These are phyloP conservation scores for Seriola aureovittata DNA, from an alignment of 2,113 vertebrate genomes.

Conservation along the genomic window DNA sequence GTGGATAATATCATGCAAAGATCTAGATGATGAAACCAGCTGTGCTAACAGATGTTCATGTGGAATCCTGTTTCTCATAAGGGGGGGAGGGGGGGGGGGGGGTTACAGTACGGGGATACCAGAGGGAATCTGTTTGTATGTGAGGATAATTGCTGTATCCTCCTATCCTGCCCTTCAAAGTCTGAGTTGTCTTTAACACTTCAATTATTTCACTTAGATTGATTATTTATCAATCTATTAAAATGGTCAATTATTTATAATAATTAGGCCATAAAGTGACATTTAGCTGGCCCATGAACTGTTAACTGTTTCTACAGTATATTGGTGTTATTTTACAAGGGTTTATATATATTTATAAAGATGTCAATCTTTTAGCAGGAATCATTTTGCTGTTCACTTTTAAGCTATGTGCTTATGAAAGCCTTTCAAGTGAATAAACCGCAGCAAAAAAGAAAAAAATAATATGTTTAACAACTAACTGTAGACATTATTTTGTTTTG, in stretches of 20 bases:
- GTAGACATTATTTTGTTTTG: too few relatives aligned
- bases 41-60: slow-evolving; percentile 79
- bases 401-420: neutral
- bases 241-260: slow-evolving; percentile 19
- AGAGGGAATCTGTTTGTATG: slow-evolving; percentile 60
- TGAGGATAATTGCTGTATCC: slow-evolving; percentile 64
- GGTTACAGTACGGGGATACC: slow-evolving; percentile 39
- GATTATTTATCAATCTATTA: slow-evolving; percentile 40
- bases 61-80: slow-evolving; percentile 61
- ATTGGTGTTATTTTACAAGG: neutral
- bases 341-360: neutral
- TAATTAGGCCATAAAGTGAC: slow-evolving; percentile 14
- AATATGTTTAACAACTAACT: too few relatives aligned
- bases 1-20: slow-evolving; percentile 64
- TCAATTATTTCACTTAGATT: slow-evolving; percentile 44
- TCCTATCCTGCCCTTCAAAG: slow-evolving; percentile 40
- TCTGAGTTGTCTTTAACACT: slow-evolving; percentile 50
- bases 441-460: too few relatives aligned
- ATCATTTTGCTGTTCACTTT: slow-evolving; percentile 7
- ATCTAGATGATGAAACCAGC: slow-evolving; percentile 74
- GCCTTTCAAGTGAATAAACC: too few relatives aligned
- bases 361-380: neutral
- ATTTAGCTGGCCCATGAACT: slow-evolving; percentile 4
- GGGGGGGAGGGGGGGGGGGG: slow-evolving; percentile 3
- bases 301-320: slow-evolving; percentile 4